Evolutionary conservation across 2,888 invertebrate genomes (phyloP).

Genomic region (Neoascia interrupta): DNA sequence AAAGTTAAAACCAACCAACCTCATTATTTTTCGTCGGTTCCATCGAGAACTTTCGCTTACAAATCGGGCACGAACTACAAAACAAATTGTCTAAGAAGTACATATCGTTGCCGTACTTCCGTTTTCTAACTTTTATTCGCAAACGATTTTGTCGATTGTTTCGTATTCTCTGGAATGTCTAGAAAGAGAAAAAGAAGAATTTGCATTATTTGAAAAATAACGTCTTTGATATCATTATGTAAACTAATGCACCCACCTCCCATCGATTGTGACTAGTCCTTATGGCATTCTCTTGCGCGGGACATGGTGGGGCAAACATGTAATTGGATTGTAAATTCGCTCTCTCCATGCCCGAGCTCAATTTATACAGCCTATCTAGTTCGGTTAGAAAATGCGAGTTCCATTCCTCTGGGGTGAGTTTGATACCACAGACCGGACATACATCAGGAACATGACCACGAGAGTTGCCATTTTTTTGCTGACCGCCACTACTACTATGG

Average conservation of each 20-base stretch:
- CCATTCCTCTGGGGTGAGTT: conserved; percentile 84
- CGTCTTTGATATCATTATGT: neutral
- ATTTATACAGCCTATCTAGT: conserved; percentile 84
- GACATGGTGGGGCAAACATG: conserved; percentile 78
- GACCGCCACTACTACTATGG: conserved; percentile 62
- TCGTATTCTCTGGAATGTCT: conserved; percentile 85
- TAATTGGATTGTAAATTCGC: conserved; percentile 79
- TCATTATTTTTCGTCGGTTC: conserved; percentile 83
- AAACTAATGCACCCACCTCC: conserved; percentile 81
- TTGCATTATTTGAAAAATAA: no score
- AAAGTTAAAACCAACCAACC: conserved; percentile 78
- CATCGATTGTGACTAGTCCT: conserved; percentile 82
- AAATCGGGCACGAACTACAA: conserved; percentile 84
- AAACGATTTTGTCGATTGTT: conserved; percentile 86
- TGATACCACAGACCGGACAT: conserved; percentile 87
- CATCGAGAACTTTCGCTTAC: conserved; percentile 79
- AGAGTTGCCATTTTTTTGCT: conserved; percentile 59
- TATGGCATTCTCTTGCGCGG: conserved; percentile 79
- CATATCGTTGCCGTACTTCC: conserved; percentile 83
- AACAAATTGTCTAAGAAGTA: conserved; percentile 79
- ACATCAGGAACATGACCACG: conserved; percentile 77
- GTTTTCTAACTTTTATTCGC: conserved; percentile 84
- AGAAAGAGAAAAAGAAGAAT: neutral
- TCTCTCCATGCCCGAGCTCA: conserved; percentile 80
- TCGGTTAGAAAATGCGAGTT: conserved; percentile 86